These are phyloP conservation scores for Cyphomyrus plagiostoma DNA, from an alignment of 2,113 vertebrate species.

Conservation along the genomic window DNA sequence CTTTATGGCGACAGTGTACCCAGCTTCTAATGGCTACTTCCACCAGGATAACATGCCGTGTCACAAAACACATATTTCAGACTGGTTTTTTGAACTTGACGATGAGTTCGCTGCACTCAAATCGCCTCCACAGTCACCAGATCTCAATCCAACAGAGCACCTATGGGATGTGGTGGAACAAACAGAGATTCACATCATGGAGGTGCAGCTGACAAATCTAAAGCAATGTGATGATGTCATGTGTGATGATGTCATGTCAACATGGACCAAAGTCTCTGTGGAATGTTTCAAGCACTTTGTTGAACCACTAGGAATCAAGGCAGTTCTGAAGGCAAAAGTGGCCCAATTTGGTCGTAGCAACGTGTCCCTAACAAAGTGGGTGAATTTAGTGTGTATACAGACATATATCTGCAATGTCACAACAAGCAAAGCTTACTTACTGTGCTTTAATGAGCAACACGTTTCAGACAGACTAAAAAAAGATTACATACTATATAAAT, in stretches of 20 bases:
- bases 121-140: not conserved
- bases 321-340: not conserved
- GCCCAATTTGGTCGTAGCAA: not conserved
- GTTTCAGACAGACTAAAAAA: not conserved
- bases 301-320: not conserved
- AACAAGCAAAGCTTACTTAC: not conserved
- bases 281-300: not conserved
- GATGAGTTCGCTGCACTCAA: not conserved
- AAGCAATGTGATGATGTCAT: not conserved
- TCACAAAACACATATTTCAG: not conserved
- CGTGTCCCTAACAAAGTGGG: not conserved
- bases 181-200: not conserved
- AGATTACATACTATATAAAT: not conserved
- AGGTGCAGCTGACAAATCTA: not conserved
- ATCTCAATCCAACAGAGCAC: not conserved
- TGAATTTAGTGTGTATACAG: not conserved
- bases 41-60: not conserved
- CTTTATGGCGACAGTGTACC: not conserved
- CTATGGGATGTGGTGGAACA: not conserved
- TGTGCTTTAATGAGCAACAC: not conserved
- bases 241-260: not conserved
- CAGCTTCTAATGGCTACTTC: not conserved
- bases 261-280: not conserved
- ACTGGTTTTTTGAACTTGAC: not conserved
- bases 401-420: not conserved